Evolutionary conservation across 2,113 vertebrate genomes (phyloP).

Genomic region (Emydura subglobosa): DNA sequence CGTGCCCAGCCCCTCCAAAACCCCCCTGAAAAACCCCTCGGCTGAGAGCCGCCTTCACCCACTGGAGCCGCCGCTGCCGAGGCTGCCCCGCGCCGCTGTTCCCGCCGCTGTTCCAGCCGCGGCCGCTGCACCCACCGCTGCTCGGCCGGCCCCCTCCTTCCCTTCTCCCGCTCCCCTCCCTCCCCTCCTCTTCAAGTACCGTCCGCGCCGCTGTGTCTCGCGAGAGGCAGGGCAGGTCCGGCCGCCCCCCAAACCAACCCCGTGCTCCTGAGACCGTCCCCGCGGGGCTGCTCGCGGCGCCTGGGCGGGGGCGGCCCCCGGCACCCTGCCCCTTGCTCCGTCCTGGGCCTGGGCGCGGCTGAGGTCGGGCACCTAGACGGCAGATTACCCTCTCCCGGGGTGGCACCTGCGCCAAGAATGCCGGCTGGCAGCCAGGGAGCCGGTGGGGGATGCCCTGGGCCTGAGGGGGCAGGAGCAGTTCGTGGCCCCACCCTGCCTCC

Average conservation of each 20-base stretch:
- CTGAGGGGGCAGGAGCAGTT: neutral
- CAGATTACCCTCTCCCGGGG: fast-evolving
- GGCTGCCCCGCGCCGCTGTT: conserved; percentile 44
- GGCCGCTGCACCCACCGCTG: conserved; percentile 46
- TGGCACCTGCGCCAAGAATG: conserved; percentile 64
- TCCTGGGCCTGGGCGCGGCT: neutral
- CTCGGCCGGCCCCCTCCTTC: conserved; percentile 46
- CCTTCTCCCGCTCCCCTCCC: conserved; percentile 46
- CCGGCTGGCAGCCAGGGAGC: neutral
- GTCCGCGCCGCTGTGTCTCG: conserved; percentile 79
- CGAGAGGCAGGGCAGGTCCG: conserved; percentile 78
- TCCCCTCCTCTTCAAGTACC: conserved; percentile 77
- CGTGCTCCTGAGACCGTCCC: neutral
- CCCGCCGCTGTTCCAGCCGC: conserved; percentile 10
- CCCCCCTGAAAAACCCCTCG: neutral
- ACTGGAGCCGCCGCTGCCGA: conserved; percentile 36
- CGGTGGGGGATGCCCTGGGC: neutral
- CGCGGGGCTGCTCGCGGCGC: neutral
- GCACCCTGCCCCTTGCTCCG: neutral
- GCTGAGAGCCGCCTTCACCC: conserved; percentile 59
- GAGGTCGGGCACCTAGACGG: neutral
- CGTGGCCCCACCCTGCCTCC: neutral
- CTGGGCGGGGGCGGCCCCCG: neutral
- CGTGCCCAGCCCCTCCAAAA: neutral
- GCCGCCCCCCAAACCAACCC: conserved; percentile 58